Evolutionary conservation across 2,113 vertebrate species (phyloP), one percentile per base, ranked within the genome.

Genomic region (Actenoides hombroni): DNA sequence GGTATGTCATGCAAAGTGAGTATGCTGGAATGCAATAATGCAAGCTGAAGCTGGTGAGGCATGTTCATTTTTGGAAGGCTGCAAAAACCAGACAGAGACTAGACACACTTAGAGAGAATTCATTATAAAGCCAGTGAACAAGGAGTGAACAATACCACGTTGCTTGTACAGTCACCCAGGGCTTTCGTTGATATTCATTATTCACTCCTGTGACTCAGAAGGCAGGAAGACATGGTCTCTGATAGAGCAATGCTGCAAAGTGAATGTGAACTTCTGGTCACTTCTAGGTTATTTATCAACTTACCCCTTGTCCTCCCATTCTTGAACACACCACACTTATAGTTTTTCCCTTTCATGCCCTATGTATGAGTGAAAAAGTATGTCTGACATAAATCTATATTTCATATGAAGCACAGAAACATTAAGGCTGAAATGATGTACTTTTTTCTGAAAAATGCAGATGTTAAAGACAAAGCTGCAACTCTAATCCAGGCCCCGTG

Each of bases 1-100:
- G 49, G 82, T 83, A 42, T 46, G 71, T 81, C 84, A 78, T 0
- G 16, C 73, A 81, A 48, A 86, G 71, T 1, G 0, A 88, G 51
- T 71, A 46, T 46, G 69, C 60, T 90, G 90, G 79, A 90, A 95
- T 94, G 95, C 64, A 92, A 80, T 33, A 29, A 25, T 25, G 42
- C 18, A n/a, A 44, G 68, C 67, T 83, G 82, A 59, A 86, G 68
- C 31, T 60, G 18, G 40, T 29, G 19, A 83, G 33, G 49, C 60
- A 70, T 39, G 71, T 6, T 92, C 56, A 2, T 90, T 31, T 94
- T 71, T 94, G 76, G 88, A 48, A 94, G 77, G 57, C 69, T 88
- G 39, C 3, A 6, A 90, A 96, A 86, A 60, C 20, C 83, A 94
- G 89, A 91, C 60, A 88, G 85, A 86, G 71, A 85, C 35, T 71